Base-by-base conservation (phyloP, 2,888 invertebrate species). In the Spisula solida region DNA sequence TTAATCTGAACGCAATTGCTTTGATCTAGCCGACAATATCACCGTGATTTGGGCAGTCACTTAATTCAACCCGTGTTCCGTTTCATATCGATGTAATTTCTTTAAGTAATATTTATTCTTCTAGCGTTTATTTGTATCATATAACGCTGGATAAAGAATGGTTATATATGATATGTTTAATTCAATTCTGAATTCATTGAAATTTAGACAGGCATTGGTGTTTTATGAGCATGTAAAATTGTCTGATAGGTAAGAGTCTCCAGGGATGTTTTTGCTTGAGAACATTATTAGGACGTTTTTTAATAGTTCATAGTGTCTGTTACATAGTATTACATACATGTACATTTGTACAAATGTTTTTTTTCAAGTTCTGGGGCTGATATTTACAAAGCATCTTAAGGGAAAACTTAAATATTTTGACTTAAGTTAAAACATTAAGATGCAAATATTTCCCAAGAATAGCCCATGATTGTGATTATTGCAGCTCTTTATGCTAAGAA, bases 21-120 rank as follows among this genome's bases (percentile, higher is more conserved):
- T 86, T 86, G 86, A 86, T 75, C 75, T 86, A 29, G 55, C 81
- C 75, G 86, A 18, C 80, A 56, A 25, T 86, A 82, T 86, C 82
- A 78, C 29, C 70, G 29, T 81, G 41, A 86, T 82, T 82, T 66
- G 82, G 41, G n/a, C 55, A 56, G 29, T 81, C 70, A 81, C 86
- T 75, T 18, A 81, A 55, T 75, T 75, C 48, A 34, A 20, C 29
- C 41, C 47, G 75, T 47, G 82, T 86, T 81, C 34, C 51, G 48
- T 86, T 86, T 86, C 81, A 86, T 86, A 70, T 81, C 34, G 75
- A 70, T 47, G 82, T 75, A 75, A 86, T 86, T 75, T 31, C 75
- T 75, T 75, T 29, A 75, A 75, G 75, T 34, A 75, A 75, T 75
- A 75, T 75, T 75, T 75, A 75, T 75, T 75, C 18, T 75, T 31